Conservation (phyloP, 1,140 invertebrate genomes). For the Aplysia californica region DNA sequence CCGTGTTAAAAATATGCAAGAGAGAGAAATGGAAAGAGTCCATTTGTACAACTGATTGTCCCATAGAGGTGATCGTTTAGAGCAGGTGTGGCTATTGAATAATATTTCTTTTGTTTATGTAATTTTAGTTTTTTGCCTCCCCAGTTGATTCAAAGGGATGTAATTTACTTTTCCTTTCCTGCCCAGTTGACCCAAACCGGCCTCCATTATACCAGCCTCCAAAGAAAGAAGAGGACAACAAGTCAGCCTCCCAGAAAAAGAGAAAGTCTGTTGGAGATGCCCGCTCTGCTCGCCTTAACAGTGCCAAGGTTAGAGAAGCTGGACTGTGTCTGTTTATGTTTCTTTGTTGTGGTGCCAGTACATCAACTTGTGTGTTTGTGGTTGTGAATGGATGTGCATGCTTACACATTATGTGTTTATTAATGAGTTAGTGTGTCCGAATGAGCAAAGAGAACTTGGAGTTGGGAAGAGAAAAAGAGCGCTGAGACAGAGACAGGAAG, state of each 20-base stretch:
- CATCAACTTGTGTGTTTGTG: not conserved
- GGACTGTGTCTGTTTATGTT: not conserved
- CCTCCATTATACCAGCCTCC: conserved; percentile 53
- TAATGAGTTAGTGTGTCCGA: not conserved
- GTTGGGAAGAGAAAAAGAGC: not conserved
- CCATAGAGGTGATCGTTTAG: too few species aligned
- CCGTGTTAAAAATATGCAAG: too few species aligned
- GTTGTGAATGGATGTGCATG: too few species aligned
- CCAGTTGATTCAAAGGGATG: too few species aligned
- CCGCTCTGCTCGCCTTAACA: not conserved
- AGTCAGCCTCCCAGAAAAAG: conserved; percentile 26
- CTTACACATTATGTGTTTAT: not conserved
- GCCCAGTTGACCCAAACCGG: conserved; percentile 46
- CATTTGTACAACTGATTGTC: too few species aligned
- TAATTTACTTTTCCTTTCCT: too few species aligned
- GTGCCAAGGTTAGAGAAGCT: conserved; percentile 28
- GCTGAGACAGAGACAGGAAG: not conserved
- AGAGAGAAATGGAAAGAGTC: too few species aligned
- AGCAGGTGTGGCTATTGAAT: too few species aligned
- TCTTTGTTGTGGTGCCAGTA: not conserved
- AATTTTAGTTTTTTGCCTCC: too few species aligned
- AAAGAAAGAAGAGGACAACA: conserved; percentile 30
- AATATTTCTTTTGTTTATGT: too few species aligned
- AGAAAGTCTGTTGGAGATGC: conserved; percentile 30
- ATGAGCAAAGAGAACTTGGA: not conserved